Conservation (phyloP, 2,113 vertebrate genomes). For the Malurus cyaneus region DNA sequence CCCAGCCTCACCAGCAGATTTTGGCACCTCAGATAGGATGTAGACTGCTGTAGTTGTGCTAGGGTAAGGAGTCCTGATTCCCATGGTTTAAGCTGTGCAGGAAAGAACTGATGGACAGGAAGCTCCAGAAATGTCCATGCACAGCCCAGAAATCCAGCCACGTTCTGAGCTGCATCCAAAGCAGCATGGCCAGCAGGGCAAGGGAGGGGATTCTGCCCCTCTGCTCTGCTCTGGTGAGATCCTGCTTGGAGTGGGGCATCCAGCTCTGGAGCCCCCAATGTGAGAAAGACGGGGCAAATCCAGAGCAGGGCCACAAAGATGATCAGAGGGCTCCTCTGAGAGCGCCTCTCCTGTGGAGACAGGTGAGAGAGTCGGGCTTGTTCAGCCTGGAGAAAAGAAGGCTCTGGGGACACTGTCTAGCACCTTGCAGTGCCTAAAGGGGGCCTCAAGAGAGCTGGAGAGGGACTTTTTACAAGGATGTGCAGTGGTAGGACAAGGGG, state of each 20-base stretch:
- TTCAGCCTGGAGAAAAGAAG: not conserved
- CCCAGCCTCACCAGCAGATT: not conserved
- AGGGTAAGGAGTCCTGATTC: not conserved
- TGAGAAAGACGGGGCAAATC: not conserved
- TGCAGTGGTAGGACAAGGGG: not conserved
- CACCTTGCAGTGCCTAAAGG: not conserved
- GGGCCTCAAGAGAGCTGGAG: not conserved
- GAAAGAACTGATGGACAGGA: not conserved
- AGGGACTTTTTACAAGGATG: not conserved
- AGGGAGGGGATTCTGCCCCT: not conserved
- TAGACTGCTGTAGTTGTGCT: not conserved
- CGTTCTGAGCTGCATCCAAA: not conserved
- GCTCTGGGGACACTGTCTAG: not conserved
- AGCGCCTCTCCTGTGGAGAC: not conserved
- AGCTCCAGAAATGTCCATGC: not conserved
- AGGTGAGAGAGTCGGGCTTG: not conserved
- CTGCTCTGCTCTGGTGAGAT: not conserved
- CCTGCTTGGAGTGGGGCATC: not conserved
- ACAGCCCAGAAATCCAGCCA: accelerated
- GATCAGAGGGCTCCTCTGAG: not conserved
- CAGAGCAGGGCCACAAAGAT: not conserved
- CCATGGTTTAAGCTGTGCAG: not conserved
- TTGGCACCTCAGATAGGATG: not conserved
- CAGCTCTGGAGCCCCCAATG: not conserved
- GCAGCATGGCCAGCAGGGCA: accelerated